A percentile compares a stretch with the other conserved stretches of the same genome.
Conservation (phyloP, 2,113 vertebrate genomes). For the Prunella fulvescens region DNA sequence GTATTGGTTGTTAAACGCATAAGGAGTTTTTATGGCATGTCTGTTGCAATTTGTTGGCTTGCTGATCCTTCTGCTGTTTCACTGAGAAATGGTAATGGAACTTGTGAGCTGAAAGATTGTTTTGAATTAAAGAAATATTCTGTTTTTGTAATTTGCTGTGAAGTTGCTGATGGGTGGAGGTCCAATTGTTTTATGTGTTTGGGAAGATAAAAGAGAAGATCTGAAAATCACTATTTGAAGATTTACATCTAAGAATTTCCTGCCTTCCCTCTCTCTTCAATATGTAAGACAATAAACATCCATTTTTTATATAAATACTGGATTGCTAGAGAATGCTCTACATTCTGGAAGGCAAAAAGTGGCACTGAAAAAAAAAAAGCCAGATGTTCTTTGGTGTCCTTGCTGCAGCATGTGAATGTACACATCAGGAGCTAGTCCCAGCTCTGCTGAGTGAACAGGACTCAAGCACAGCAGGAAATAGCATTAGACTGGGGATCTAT, state of each 20-base stretch:
- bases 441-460: neutral
- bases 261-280: neutral
- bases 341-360: neutral
- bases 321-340: neutral
- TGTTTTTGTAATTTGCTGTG: neutral
- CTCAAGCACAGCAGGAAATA: neutral
- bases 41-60: neutral
- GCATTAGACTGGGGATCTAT: neutral
- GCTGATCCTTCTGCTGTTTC: neutral
- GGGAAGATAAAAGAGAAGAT: neutral
- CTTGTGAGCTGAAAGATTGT: neutral
- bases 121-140: neutral
- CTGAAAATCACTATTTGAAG: neutral
- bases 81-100: neutral
- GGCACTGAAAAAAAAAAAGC: neutral
- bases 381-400: neutral
- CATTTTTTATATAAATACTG: neutral
- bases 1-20: neutral
- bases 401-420: neutral
- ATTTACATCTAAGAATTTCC: neutral
- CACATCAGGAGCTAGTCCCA: neutral
- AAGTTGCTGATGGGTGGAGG: neutral
- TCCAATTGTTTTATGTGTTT: neutral
- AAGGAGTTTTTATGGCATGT: neutral
- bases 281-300: neutral